These are phyloP conservation scores for Anagrus nilaparvatae DNA, from an alignment of 1,140 invertebrate species.

Conservation along the genomic window DNA sequence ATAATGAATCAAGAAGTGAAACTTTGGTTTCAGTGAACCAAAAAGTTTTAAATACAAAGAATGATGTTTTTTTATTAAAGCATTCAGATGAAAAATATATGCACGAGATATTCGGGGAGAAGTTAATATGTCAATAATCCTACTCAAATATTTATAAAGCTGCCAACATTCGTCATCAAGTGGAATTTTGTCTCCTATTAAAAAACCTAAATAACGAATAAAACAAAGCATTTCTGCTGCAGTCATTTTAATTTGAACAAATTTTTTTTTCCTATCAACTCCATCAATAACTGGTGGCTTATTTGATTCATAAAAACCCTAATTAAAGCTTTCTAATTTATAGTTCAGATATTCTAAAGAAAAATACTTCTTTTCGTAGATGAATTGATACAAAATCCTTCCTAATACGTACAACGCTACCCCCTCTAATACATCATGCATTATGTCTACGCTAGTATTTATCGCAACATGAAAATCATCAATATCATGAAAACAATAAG, in stretches of 20 bases:
- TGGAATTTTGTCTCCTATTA: constrained; percentile 15
- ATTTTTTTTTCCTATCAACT: constrained; percentile 8
- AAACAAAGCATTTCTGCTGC: constrained; percentile 15
- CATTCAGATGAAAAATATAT: not conserved
- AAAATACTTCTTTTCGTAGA: too few species aligned
- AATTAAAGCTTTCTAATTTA: too few species aligned
- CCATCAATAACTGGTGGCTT: constrained; percentile 8
- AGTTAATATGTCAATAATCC: constrained; percentile 6
- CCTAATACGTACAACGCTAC: too few species aligned
- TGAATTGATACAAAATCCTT: too few species aligned
- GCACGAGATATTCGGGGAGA: constrained; percentile 9
- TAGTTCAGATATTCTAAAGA: too few species aligned
- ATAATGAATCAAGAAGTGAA: constrained; percentile 17
- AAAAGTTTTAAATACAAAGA: not conserved
- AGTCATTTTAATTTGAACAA: constrained; percentile 13
- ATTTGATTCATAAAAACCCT: too few species aligned
- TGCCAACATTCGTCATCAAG: constrained; percentile 13
- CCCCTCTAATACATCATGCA: too few species aligned
- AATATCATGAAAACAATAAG: constrained; percentile 28
- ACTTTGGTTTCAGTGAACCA: constrained; percentile 15
- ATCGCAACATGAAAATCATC: constrained; percentile 31
- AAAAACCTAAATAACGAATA: constrained; percentile 12
- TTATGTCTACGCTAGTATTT: constrained; percentile 25
- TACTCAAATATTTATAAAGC: constrained; percentile 10
- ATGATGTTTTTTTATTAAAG: not conserved